These are phyloP conservation scores for Crypturellus tataupa DNA, from an alignment of 2,797 vertebrate genomes.

Conservation along the genomic window DNA sequence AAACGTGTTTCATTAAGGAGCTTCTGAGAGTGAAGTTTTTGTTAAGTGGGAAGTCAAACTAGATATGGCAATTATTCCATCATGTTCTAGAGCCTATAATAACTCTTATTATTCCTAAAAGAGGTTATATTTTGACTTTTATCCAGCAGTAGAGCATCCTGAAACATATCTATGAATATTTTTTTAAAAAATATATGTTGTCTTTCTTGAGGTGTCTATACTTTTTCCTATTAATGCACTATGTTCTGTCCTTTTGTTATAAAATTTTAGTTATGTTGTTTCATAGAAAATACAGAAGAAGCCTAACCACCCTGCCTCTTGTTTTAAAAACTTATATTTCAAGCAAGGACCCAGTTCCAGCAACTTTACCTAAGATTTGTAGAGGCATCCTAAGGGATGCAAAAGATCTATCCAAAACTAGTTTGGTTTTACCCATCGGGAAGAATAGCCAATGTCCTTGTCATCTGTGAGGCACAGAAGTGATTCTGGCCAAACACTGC, in stretches of 20 bases:
- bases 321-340: neutral
- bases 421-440: neutral
- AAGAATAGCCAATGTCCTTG: neutral
- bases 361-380: neutral
- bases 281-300: neutral
- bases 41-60: neutral
- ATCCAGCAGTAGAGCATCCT: neutral
- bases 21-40: neutral
- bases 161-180: neutral
- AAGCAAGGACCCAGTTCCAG: neutral
- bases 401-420: neutral
- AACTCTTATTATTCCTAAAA: neutral
- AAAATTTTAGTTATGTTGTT: neutral
- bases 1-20: rapidly evolving
- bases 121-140: neutral
- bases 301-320: neutral
- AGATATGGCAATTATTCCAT: neutral
- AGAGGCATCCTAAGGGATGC: neutral
- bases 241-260: neutral
- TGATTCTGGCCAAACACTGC: neutral
- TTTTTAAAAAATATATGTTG: neutral
- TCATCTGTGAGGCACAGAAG: neutral
- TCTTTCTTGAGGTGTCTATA: neutral
- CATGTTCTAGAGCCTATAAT: neutral
- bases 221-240: neutral